Evolutionary conservation across 1,140 invertebrate genomes (phyloP).

Genomic region (Carposina sasakii): DNA sequence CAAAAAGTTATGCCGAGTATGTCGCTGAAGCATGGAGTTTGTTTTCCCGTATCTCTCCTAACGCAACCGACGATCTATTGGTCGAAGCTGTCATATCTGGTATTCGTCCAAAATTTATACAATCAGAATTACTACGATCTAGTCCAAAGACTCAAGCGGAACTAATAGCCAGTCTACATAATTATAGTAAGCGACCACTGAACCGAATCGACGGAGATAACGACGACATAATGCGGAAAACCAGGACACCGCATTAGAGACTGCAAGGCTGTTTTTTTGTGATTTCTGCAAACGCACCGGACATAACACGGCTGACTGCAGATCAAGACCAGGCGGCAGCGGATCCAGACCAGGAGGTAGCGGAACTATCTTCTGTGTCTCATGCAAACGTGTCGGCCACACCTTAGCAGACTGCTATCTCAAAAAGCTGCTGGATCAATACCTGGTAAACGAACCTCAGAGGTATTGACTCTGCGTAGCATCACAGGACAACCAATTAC

Average conservation of each 20-base stretch:
- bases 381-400: too few relatives aligned
- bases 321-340: not conserved
- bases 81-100: constrained; percentile 10
- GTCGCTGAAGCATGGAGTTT: constrained; percentile 6
- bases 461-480: not conserved
- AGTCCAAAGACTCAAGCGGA: constrained; percentile 6
- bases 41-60: constrained; percentile 6
- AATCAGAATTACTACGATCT: constrained; percentile 3
- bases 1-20: constrained; percentile 7
- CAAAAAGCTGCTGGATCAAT: not conserved
- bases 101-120: constrained; percentile 6
- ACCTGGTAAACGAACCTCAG: not conserved
- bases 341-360: not conserved
- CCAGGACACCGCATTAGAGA: not conserved
- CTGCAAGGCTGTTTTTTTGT: not conserved
- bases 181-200: constrained; percentile 1
- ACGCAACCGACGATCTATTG: constrained; percentile 5
- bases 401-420: not conserved
- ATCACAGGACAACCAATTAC: not conserved
- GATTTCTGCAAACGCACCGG: not conserved
- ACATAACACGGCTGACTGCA: not conserved
- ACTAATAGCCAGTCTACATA: not conserved
- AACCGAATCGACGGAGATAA: too few relatives aligned
- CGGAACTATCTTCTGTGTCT: too few relatives aligned
- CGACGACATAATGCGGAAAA: not conserved